Percentiles rank a stretch among this genome's conserved stretches.
phyloP scores from a whole-genome alignment of 37 sponge, comb jelly and placozoan genomes.

The Crambe crambe region DNA sequence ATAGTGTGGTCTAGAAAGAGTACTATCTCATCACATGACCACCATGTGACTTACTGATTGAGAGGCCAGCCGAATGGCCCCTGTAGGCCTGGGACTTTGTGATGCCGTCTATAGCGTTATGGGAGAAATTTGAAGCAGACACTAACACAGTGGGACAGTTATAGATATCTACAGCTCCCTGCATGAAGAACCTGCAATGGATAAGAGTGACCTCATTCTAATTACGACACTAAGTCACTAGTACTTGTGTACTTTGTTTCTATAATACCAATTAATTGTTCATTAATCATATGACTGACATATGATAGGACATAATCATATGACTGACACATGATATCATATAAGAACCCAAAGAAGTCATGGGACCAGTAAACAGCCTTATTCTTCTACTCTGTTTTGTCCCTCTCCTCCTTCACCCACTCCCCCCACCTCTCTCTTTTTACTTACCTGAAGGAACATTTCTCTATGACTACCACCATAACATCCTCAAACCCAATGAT shows the following conservation, averaged over 20 bases:
- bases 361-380: too few relatives aligned
- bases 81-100: constrained; percentile 4
- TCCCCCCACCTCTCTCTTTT: too few relatives aligned
- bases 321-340: too few relatives aligned
- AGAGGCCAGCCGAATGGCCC: constrained; percentile 52
- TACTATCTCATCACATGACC: not conserved
- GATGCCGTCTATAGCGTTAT: not conserved
- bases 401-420: too few relatives aligned
- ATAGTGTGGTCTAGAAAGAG: not conserved
- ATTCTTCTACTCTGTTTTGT: too few relatives aligned
- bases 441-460: constrained; percentile 41
- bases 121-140: constrained; percentile 10
- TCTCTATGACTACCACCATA: constrained; percentile 7
- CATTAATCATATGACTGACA: too few relatives aligned
- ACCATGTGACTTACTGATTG: constrained; percentile 24
- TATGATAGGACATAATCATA: too few relatives aligned
- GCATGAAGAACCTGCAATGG: not conserved
- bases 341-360: too few relatives aligned
- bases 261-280: too few relatives aligned
- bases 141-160: constrained; percentile 32
- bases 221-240: too few relatives aligned
- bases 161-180: constrained; percentile 48
- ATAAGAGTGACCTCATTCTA: too few relatives aligned
- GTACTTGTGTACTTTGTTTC: too few relatives aligned
- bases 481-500: constrained; percentile 25